Evolutionary conservation across 2,113 vertebrate species (phyloP), one percentile per base, ranked within the genome.

Genomic region (Ondatra zibethicus): DNA sequence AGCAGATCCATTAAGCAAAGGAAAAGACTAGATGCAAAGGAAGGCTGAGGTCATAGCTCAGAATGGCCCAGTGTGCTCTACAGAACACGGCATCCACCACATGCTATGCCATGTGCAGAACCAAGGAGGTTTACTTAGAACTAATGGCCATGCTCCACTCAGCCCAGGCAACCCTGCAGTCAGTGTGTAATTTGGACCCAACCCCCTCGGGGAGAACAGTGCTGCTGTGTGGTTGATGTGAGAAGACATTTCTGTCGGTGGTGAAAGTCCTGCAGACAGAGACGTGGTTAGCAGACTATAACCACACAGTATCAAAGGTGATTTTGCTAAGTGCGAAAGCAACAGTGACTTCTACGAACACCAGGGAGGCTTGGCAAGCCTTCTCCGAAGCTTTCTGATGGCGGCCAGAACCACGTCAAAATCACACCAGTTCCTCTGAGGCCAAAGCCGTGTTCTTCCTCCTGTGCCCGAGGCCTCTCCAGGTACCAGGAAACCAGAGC

Each of bases 301-400:
- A 98, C 97, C 97, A 95, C 97, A 98, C 89, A 85, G 93, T 75
- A 96, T 82, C 97, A 97, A 94, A 97, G 95, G 92, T 96, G 92
- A 89, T 94, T 78, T 88, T 86, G 86, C 47, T 47, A 42, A 72
- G 88, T 93, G 88, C 13, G 75, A 97, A 96, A 96, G 90, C 90
- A 73, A 36, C 95, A 17, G 80, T 23, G 33, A 91, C 76, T 42
- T 1, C 85, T 11, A 19, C 16, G 3, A 50, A 61, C 85, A 21
- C 55, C 91, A 42, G 87, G 88, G 97, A 91, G 10, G 31, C 89
- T 36, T 82, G 91, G 96, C 77, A 88, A 77, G 21, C 19, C 25
- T 95, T 96, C 97, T 92, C 95, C 78, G 95, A 97, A 96, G 89
- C 45, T 50, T 17, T 90, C 70, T 63, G 88, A 50, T 33, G 27